Conservation (phyloP, 2,888 invertebrate species). For the Diloba caeruleocephala region DNA sequence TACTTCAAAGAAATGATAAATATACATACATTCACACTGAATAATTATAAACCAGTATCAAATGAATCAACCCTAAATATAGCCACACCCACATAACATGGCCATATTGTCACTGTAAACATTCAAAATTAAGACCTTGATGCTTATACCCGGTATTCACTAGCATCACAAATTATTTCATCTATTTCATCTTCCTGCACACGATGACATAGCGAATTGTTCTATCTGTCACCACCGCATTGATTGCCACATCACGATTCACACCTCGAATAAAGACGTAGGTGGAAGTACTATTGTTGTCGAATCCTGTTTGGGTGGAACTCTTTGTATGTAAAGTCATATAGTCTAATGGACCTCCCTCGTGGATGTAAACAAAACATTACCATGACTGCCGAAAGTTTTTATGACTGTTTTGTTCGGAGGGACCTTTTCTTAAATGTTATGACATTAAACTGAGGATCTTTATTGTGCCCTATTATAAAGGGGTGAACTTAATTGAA, state of each 20-base stretch:
- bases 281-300: slow-evolving; percentile 52
- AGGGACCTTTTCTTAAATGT: slow-evolving; percentile 41
- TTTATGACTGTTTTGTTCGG: slow-evolving; percentile 31
- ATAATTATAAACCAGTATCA: slow-evolving; percentile 43
- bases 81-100: slow-evolving; percentile 31
- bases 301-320: slow-evolving; percentile 42
- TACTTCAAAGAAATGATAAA: slow-evolving; percentile 11
- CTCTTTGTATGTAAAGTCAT: slow-evolving; percentile 42
- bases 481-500: slow-evolving; percentile 32
- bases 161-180: slow-evolving; percentile 26
- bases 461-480: slow-evolving; percentile 34
- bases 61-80: slow-evolving; percentile 30
- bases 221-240: slow-evolving; percentile 56
- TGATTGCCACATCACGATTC: slow-evolving; percentile 55
- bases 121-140: slow-evolving; percentile 44
- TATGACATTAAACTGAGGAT: slow-evolving; percentile 35
- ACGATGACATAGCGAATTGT: slow-evolving; percentile 59
- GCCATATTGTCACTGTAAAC: slow-evolving; percentile 32
- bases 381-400: slow-evolving; percentile 21
- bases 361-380: slow-evolving; percentile 31
- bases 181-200: slow-evolving; percentile 58
- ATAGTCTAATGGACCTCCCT: slow-evolving; percentile 1
- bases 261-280: slow-evolving; percentile 55
- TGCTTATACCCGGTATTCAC: slow-evolving; percentile 30
- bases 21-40: slow-evolving; percentile 39